Percentiles rank a stretch among this genome's conserved stretches.
Evolutionary conservation across 1,140 invertebrate genomes (phyloP).

Genomic region (Drosophila sproati): DNA sequence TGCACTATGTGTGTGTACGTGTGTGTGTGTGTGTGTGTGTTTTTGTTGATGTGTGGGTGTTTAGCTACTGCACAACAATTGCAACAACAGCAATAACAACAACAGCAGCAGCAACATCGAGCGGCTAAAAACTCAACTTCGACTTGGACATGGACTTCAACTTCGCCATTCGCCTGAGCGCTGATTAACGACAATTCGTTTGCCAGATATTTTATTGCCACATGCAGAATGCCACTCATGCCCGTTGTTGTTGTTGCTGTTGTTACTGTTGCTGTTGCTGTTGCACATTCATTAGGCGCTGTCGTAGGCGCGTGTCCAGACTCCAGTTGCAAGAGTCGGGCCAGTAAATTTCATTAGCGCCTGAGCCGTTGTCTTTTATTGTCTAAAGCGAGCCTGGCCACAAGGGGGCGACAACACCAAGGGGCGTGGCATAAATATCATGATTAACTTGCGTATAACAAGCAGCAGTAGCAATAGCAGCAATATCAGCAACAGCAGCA

Average conservation of each 20-base stretch:
- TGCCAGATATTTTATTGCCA: slow-evolving; percentile 80
- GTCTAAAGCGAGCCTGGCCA: slow-evolving; percentile 21
- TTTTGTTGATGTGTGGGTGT: slow-evolving; percentile 22
- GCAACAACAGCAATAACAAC: slow-evolving; percentile 13
- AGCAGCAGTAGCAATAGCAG: not conserved
- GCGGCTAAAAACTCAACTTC: slow-evolving; percentile 4
- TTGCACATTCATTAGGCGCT: slow-evolving; percentile 75
- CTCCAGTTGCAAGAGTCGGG: slow-evolving; percentile 23
- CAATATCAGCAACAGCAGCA: not conserved
- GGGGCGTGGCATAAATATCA: slow-evolving; percentile 65
- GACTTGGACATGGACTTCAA: slow-evolving; percentile 33
- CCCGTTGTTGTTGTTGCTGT: slow-evolving; percentile 13
- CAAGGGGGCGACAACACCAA: not conserved
- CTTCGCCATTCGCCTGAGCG: slow-evolving; percentile 47
- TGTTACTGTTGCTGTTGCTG: slow-evolving; percentile 28
- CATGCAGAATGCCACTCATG: slow-evolving; percentile 5
- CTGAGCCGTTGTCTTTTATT: slow-evolving; percentile 66
- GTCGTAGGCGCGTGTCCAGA: slow-evolving; percentile 72
- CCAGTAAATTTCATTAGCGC: slow-evolving; percentile 75
- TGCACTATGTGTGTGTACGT: slow-evolving; percentile 12
- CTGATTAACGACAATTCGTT: slow-evolving; percentile 83
- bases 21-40: slow-evolving; percentile 8
- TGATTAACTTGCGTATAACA: slow-evolving; percentile 53
- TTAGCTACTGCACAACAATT: slow-evolving; percentile 40
- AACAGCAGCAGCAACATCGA: slow-evolving; percentile 24